These are phyloP conservation scores for Octonoba sinensis DNA, from an alignment of 2,888 invertebrate species.

Conservation along the genomic window DNA sequence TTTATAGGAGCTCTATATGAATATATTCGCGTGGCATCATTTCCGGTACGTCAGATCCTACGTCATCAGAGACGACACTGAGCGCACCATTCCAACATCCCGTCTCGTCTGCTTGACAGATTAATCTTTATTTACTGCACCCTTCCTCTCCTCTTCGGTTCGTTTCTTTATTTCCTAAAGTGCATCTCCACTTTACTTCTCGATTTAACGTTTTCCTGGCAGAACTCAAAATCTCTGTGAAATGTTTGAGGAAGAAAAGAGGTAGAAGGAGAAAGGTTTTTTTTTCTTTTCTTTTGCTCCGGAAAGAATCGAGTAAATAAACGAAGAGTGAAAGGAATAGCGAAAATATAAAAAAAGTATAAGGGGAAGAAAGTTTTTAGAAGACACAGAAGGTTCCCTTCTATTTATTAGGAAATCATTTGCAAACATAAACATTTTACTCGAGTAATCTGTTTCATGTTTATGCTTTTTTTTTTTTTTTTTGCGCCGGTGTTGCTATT, in stretches of 20 bases:
- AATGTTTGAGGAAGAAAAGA: slow-evolving; percentile 14
- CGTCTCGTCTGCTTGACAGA: slow-evolving; percentile 25
- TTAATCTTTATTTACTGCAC: slow-evolving; percentile 56
- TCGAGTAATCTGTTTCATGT: slow-evolving; percentile 49
- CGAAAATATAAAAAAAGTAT: background rate
- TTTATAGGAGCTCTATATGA: background rate
- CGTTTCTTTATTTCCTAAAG: slow-evolving; percentile 14
- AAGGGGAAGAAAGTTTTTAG: slow-evolving; percentile 14
- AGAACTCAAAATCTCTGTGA: slow-evolving; percentile 30
- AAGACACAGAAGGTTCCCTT: slow-evolving; percentile 53
- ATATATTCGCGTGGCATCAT: slow-evolving; percentile 28
- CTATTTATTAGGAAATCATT: slow-evolving; percentile 64
- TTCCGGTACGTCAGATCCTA: slow-evolving; percentile 55
- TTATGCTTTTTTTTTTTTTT: slow-evolving; percentile 37
- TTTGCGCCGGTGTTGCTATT: slow-evolving; percentile 29
- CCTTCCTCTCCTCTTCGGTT: background rate
- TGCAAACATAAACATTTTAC: slow-evolving; percentile 62
- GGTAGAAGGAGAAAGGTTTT: background rate
- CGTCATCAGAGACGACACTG: slow-evolving; percentile 34
- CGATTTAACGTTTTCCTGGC: slow-evolving; percentile 38
- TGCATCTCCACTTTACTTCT: slow-evolving; percentile 34
- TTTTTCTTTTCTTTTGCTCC: no score
- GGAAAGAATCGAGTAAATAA: slow-evolving; percentile 32
- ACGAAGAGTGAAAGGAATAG: slow-evolving; percentile 2
- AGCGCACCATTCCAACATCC: slow-evolving; percentile 27